Evolutionary conservation across 2,888 invertebrate species (phyloP).

Genomic region (Melanotus villosus): DNA sequence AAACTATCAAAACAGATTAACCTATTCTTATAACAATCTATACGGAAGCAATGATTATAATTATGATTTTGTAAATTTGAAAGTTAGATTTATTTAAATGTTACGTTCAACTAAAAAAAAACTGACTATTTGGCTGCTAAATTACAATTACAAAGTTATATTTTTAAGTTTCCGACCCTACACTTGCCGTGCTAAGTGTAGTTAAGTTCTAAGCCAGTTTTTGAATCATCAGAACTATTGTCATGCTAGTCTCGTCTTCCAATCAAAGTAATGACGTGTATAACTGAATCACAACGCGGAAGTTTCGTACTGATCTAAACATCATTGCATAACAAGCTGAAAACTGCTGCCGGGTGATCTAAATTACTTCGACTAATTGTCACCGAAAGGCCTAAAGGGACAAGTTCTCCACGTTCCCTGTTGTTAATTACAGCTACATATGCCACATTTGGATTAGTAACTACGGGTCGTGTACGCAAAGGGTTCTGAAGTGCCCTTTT

Average conservation of each 20-base stretch:
- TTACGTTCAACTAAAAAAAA: too few species aligned
- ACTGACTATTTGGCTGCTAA: too few species aligned
- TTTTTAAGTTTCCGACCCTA: too few species aligned
- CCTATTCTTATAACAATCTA: too few species aligned
- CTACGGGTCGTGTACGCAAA: not conserved
- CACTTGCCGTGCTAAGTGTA: not conserved
- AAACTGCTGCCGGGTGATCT: not conserved
- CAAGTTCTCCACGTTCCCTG: not conserved
- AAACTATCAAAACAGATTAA: too few species aligned
- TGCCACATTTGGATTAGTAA: not conserved
- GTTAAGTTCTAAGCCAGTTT: not conserved
- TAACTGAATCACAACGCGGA: conserved; percentile 20
- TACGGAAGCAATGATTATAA: too few species aligned
- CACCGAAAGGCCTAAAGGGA: conserved; percentile 11
- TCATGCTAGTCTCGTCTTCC: not conserved
- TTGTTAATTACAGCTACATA: not conserved
- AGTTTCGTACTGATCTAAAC: conserved; percentile 6
- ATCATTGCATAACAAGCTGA: not conserved
- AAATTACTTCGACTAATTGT: conserved; percentile 5
- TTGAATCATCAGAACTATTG: conserved; percentile 4
- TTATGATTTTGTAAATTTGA: too few species aligned
- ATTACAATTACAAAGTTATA: too few species aligned
- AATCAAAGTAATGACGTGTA: conserved; percentile 13
- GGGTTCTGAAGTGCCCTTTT: not conserved
- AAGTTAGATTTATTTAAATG: too few species aligned